Conservation (phyloP, 2,797 vertebrate species). For the Hydrocynus forskahlii region DNA sequence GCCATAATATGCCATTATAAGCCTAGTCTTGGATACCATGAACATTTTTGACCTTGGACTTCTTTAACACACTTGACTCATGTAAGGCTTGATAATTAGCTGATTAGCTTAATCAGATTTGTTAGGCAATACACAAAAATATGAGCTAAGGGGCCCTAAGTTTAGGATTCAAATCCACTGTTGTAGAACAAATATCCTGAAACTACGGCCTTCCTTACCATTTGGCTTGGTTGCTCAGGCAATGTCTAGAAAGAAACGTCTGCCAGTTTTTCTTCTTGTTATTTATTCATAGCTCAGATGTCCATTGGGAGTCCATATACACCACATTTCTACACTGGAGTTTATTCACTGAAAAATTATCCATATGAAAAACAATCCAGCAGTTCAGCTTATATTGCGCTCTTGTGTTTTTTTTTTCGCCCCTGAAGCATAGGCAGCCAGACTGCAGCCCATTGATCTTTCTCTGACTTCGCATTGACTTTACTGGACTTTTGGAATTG, state of each 20-base stretch:
- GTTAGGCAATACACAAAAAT: not conserved
- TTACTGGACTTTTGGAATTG: conserved; percentile 55
- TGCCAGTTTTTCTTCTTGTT: not conserved
- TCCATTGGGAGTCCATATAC: not conserved
- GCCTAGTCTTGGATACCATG: not conserved
- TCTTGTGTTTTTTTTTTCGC: conserved; percentile 37
- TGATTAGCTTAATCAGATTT: not conserved
- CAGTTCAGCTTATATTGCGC: conserved; percentile 11
- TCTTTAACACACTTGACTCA: not conserved
- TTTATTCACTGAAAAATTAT: conserved; percentile 28
- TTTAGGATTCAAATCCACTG: not conserved
- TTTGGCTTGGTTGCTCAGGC: not conserved
- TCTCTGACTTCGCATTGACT: conserved; percentile 57
- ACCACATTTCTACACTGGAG: conserved; percentile 11
- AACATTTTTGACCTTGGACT: not conserved
- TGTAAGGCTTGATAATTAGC: not conserved
- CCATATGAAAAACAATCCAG: conserved; percentile 15
- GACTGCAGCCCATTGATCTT: conserved; percentile 67
- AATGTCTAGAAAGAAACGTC: not conserved
- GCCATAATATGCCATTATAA: no score
- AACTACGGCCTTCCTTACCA: not conserved
- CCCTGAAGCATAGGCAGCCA: conserved; percentile 57
- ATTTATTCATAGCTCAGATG: not conserved
- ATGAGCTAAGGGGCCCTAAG: not conserved
- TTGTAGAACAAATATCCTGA: not conserved